These are phyloP conservation scores for Pseudomyrmex sp. DNA, from an alignment of 1,140 invertebrate species.

Conservation along the genomic window DNA sequence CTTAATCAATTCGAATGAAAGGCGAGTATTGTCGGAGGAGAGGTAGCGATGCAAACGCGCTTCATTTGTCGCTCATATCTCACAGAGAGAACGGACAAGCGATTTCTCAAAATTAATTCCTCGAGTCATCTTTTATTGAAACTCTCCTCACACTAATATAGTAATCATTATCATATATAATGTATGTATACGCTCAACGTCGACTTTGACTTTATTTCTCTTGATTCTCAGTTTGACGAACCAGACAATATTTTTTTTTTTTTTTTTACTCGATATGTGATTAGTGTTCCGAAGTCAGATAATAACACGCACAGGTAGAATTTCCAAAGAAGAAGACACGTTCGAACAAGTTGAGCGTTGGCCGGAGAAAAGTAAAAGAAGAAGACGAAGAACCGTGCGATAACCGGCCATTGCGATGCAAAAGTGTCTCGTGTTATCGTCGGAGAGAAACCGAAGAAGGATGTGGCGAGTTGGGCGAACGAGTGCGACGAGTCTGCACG, in stretches of 20 bases:
- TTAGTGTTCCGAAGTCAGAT: neutral
- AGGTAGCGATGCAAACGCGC: slow-evolving; percentile 28
- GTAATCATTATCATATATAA: no score
- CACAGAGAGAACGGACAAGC: slow-evolving; percentile 16
- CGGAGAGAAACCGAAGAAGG: slow-evolving; percentile 45
- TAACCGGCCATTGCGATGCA: slow-evolving; percentile 33
- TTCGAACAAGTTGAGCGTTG: neutral
- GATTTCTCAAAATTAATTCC: slow-evolving; percentile 53
- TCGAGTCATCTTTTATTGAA: slow-evolving; percentile 5
- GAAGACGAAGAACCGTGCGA: slow-evolving; percentile 45
- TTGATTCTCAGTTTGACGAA: slow-evolving; percentile 11
- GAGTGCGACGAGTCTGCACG: slow-evolving; percentile 61
- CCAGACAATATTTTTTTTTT: slow-evolving; percentile 5
- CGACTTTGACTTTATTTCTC: slow-evolving; percentile 1
- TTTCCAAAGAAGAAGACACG: slow-evolving; percentile 28
- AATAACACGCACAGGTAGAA: slow-evolving; percentile 32
- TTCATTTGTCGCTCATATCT: slow-evolving; percentile 49
- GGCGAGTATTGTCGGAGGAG: slow-evolving; percentile 41
- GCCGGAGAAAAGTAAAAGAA: slow-evolving; percentile 11
- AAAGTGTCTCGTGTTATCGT: slow-evolving; percentile 59
- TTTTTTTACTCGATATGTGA: neutral
- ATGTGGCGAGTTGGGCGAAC: slow-evolving; percentile 57
- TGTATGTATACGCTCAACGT: neutral
- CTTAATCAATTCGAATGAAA: slow-evolving; percentile 58
- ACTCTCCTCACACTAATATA: neutral